Evolutionary conservation across 2,113 vertebrate genomes (phyloP).

Genomic region (Poecile atricapillus): DNA sequence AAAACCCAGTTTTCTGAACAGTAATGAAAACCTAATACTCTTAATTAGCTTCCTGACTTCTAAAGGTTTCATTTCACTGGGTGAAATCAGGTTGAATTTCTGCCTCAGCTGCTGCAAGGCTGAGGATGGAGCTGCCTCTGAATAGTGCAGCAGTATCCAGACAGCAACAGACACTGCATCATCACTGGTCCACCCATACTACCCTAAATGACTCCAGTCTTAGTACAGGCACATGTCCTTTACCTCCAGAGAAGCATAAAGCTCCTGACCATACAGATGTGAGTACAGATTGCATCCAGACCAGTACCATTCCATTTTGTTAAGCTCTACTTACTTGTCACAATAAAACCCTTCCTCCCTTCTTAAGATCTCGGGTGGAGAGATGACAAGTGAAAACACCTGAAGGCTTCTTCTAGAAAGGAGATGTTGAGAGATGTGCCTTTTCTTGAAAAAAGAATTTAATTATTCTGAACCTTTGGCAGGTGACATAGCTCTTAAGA

Average conservation of each 20-base stretch:
- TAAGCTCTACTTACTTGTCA: not conserved
- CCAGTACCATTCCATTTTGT: not conserved
- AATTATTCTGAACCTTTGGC: not conserved
- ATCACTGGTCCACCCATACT: fast-evolving
- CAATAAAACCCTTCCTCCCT: not conserved
- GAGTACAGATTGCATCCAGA: not conserved
- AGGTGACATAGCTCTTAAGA: not conserved
- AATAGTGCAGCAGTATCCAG: not conserved
- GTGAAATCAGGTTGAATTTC: not conserved
- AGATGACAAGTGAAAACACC: not conserved
- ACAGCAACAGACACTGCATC: not conserved
- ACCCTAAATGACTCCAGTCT: not conserved
- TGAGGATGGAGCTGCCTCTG: not conserved
- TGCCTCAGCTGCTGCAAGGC: not conserved
- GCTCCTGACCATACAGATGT: not conserved
- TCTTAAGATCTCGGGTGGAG: not conserved
- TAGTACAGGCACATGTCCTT: not conserved
- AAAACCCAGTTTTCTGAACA: not conserved
- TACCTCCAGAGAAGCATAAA: not conserved
- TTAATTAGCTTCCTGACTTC: not conserved
- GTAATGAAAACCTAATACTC: not conserved
- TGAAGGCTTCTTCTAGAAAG: not conserved
- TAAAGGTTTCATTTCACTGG: not conserved
- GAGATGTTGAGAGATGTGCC: not conserved
- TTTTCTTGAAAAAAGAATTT: not conserved